phyloP scores from a whole-genome alignment of 1,140 invertebrate genomes.

The Drosophila varians region DNA sequence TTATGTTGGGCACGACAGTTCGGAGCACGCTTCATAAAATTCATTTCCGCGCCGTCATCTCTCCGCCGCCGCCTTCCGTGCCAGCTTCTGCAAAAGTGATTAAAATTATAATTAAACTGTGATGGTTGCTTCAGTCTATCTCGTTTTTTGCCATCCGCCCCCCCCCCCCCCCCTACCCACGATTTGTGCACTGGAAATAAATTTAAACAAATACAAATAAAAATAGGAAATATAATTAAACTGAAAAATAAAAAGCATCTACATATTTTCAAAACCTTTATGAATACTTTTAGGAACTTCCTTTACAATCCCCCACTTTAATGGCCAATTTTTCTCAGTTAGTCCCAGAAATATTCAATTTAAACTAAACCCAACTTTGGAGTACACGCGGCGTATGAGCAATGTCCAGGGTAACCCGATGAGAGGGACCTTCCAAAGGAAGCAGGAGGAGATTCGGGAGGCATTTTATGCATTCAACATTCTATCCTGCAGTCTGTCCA shows the following conservation, averaged over 20 bases:
- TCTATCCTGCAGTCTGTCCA: conserved; percentile 50
- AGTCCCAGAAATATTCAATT: conserved; percentile 61
- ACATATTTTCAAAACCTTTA: too few relatives aligned
- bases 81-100: conserved; percentile 75
- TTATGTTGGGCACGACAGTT: conserved; percentile 80
- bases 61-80: not conserved
- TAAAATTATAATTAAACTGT: conserved; percentile 82
- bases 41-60: conserved; percentile 70
- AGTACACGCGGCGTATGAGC: conserved; percentile 70
- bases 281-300: too few relatives aligned
- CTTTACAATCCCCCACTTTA: not conserved
- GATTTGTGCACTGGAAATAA: conserved; percentile 8
- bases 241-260: too few relatives aligned
- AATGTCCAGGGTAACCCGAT: conserved; percentile 36
- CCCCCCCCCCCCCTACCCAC: not conserved
- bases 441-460: conserved; percentile 8
- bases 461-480: conserved; percentile 70
- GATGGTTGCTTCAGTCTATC: conserved; percentile 45
- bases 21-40: conserved; percentile 79
- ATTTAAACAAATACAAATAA: not conserved
- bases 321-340: not conserved
- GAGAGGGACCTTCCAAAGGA: not conserved
- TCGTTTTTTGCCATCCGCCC: not conserved
- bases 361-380: conserved; percentile 68
- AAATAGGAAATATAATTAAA: not conserved